Evolutionary conservation across 2,797 vertebrate species (phyloP), one percentile per base, ranked within the genome.

Genomic region (Meda fulgida): DNA sequence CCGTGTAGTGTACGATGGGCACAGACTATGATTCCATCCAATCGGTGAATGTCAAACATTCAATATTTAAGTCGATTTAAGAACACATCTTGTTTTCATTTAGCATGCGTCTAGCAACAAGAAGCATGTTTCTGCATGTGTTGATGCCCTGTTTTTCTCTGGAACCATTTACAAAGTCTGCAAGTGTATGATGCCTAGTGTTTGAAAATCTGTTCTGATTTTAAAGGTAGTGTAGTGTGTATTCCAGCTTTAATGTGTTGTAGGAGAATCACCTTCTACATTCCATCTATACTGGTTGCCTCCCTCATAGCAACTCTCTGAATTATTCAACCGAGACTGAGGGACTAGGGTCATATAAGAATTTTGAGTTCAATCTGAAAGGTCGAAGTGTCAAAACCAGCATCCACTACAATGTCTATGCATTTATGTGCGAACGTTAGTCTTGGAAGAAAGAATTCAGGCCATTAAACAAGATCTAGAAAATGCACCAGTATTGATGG

Each of bases 391-490:
- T 80, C 36, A 43, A 78, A 84, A 89, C 80, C 84, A 87, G 58
- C 84, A 85, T 85, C 63, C 31, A 38, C 55, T 38, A 55, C 51
- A 48, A 72, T 87, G 78, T 84, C 83, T 87, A 87, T 87, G 86
- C 88, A 89, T 85, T 65, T 81, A 40, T 80, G 34, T 9, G 34
- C 70, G 34, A 58, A 65, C 1, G 80, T 23, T 18, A 31, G 53
- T 82, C 63, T 55, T 58, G 65, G 72, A 26, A 51, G 66, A 51
- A 29, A 14, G 21, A 71, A 53, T 76, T 84, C 23, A 77, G 72
- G 55, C 58, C 55, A 38, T 66, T 69, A 46, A 80, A 66, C 29
- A 53, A 48, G 78, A 70, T 78, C 67, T 14, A 70, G 63, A 48
- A 58, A 31, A 43, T 26, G 23, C 73, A 77, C 60, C 48, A 76